Conservation (phyloP, 2,888 invertebrate genomes). For the Chesias legatella region DNA sequence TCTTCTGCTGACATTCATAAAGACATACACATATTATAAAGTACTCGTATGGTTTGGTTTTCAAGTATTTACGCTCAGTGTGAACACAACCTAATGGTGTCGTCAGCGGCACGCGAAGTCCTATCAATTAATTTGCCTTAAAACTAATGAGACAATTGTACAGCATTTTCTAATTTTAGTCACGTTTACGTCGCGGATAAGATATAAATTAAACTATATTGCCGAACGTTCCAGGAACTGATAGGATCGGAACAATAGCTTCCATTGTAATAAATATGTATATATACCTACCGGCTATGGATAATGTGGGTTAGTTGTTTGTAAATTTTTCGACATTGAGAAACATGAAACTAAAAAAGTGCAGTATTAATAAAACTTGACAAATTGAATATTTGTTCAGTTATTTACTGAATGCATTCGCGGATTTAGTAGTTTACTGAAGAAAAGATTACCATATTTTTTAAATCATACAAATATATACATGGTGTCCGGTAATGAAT, state of each 20-base stretch:
- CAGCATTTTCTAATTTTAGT: conserved; percentile 17
- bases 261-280: conserved; percentile 8
- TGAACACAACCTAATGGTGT: conserved; percentile 13
- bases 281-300: conserved; percentile 10
- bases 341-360: too few species aligned
- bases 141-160: conserved; percentile 3
- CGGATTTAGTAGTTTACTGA: too few species aligned
- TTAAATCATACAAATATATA: too few species aligned
- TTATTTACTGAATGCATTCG: too few species aligned
- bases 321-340: too few species aligned
- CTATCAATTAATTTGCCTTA: conserved; percentile 17
- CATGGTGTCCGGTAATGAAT: too few species aligned
- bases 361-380: too few species aligned
- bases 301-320: conserved; percentile 6
- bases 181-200: conserved; percentile 30
- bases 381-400: too few species aligned
- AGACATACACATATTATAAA: not conserved
- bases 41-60: not conserved
- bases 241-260: conserved; percentile 16
- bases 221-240: conserved; percentile 9
- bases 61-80: conserved; percentile 5
- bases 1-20: not conserved
- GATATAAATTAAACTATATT: conserved; percentile 24
- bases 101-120: conserved; percentile 15
- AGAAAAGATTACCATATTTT: too few species aligned